Conservation (phyloP, 1,140 invertebrate species). For the Caerostris darwini region DNA sequence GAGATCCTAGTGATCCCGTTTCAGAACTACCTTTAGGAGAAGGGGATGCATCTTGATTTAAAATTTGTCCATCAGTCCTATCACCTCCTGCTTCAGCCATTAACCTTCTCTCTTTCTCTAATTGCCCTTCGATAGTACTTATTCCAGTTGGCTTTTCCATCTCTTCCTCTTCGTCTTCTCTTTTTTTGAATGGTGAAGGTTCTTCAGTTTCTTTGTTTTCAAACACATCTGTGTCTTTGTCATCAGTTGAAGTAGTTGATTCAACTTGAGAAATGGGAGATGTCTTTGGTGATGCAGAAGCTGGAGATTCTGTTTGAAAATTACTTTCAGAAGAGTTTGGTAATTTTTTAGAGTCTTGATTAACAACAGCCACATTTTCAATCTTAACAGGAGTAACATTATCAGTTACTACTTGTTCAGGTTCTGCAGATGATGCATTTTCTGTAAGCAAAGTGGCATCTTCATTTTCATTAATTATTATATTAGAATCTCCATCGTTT, state of each 20-base stretch:
- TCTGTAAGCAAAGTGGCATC: background rate
- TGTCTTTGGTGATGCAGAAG: background rate
- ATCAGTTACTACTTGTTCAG: background rate
- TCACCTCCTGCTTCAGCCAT: slow-evolving; percentile 65
- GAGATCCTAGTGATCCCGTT: slow-evolving; percentile 6
- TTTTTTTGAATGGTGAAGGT: slow-evolving; percentile 33
- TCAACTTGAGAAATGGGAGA: slow-evolving; percentile 33
- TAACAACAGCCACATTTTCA: background rate
- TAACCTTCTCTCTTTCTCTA: slow-evolving; percentile 64
- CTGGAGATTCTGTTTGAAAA: background rate
- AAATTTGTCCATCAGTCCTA: slow-evolving; percentile 29
- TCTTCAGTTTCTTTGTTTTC: slow-evolving; percentile 13
- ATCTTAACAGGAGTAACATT: background rate
- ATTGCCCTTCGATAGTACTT: slow-evolving; percentile 72
- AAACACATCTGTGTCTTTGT: background rate
- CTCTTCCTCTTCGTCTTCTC: slow-evolving; percentile 68
- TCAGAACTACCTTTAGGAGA: slow-evolving; percentile 56
- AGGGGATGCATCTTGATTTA: background rate
- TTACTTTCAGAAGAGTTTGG: background rate
- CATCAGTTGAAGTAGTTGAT: slow-evolving; percentile 6
- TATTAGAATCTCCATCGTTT: background rate
- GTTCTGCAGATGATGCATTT: background rate
- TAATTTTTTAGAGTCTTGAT: background rate
- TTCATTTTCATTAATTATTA: background rate
- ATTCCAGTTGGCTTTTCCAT: slow-evolving; percentile 60